Evolutionary conservation across 2,113 vertebrate species (phyloP).

Genomic region (Seriola rivoliana): DNA sequence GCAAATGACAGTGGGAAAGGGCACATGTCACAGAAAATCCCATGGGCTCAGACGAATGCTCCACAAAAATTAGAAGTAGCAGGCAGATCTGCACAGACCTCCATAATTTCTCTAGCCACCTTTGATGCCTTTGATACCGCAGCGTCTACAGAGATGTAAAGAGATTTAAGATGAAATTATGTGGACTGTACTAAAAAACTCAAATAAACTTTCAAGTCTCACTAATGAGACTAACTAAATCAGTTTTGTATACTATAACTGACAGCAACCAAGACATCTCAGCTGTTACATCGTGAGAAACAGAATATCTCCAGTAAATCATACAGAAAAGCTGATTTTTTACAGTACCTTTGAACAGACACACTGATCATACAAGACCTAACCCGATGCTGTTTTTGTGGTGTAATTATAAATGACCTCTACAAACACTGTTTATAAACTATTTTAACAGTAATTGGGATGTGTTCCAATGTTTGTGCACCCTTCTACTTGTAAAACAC

Average conservation of each 20-base stretch:
- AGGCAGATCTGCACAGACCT: not conserved
- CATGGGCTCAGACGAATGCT: conserved; percentile 4
- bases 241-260: not conserved
- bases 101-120: too few relatives aligned
- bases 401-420: not conserved
- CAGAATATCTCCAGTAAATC: not conserved
- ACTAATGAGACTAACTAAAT: not conserved
- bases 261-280: not conserved
- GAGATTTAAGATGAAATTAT: not conserved
- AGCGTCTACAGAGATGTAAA: not conserved
- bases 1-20: conserved; percentile 2
- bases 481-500: too few relatives aligned
- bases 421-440: too few relatives aligned
- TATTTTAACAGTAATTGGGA: too few relatives aligned
- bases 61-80: not conserved
- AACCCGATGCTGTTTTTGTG: conserved; percentile 6
- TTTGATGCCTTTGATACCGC: conserved; percentile 1
- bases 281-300: not conserved
- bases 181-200: not conserved
- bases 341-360: not conserved
- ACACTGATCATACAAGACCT: not conserved
- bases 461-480: too few relatives aligned
- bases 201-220: not conserved
- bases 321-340: not conserved
- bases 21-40: conserved; percentile 20